Percentiles rank a stretch among this genome's conserved stretches.
Evolutionary conservation across 2,113 vertebrate genomes (phyloP).

Genomic region (Muntiacus muntjak): DNA sequence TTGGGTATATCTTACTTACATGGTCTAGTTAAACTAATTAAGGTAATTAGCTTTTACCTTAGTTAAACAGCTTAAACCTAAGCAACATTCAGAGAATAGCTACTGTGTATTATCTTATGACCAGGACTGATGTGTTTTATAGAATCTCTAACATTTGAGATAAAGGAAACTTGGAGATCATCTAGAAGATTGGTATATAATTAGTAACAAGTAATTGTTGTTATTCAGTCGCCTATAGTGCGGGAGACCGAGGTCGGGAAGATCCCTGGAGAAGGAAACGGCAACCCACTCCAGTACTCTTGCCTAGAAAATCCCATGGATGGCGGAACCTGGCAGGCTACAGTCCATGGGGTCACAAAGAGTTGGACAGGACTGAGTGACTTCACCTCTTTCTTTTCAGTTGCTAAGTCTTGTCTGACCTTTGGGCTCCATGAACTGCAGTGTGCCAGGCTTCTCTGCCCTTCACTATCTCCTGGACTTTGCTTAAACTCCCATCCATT

Average conservation of each 20-base stretch:
- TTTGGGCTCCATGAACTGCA: not conserved
- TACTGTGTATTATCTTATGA: not conserved
- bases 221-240: not conserved
- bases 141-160: not conserved
- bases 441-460: not conserved
- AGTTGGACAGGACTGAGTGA: not conserved
- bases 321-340: not conserved
- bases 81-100: not conserved
- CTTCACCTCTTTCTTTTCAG: not conserved
- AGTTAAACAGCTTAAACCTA: not conserved
- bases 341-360: not conserved
- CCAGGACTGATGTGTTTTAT: not conserved
- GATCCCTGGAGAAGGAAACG: not conserved
- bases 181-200: not conserved
- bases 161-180: not conserved
- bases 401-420: not conserved
- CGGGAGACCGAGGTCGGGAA: rapidly evolving
- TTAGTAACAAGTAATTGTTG: not conserved
- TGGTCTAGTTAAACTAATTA: not conserved
- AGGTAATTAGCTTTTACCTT: not conserved
- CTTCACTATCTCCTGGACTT: not conserved
- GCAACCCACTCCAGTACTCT: not conserved
- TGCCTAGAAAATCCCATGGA: not conserved
- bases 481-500: not conserved
- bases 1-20: not conserved